Base-by-base conservation (phyloP, 2,888 invertebrate genomes). In the Pedicia rivosa region DNA sequence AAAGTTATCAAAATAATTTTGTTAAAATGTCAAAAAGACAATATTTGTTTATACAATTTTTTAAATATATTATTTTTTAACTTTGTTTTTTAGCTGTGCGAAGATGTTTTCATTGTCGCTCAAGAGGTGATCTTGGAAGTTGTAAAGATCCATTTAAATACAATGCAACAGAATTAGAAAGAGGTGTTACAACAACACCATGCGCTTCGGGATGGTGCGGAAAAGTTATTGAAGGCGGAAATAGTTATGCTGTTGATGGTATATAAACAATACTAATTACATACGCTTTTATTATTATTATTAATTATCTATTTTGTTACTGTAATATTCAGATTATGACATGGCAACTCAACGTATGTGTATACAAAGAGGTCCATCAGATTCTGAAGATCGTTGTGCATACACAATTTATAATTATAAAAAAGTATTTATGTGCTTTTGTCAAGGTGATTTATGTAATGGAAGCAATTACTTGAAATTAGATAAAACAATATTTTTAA, bases 121-220 rank as follows among this genome's bases (percentile, higher is more conserved):
- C 90, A 2, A 68, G 90, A 42, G 90, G 91, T 15, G 83, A 84
- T 37, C 59, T 81, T 25, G 91, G 91, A 4, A 78, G 83, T 44
- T 91, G 91, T 56, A 84, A 83, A 49, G 91, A 91, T 64, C 78
- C 80, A 8, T 88, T 88, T 51, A 70, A 66, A 2, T 74, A 73
- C 47, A 90, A 90, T 64, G 71, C 72, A 10, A 84, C 87, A 0
- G 75, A 76, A 44, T 62, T 64, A 14, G 78, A 78, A 50, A 67
- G 66, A 22, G 86, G 86, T 0, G 72, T 88, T 2, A 68, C 78
- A 48, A 73, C 78, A 2, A 72, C 78, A 9, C 81, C 83, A 1
- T 90, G 90, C 50, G 80, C 84, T 1, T 86, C 86, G 1, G 88
- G 88, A 26, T 91, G 91, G 91, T 91, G 91, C 52, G 84, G 82